Conservation (phyloP, 2,113 vertebrate genomes). For the Hypocryptadius cinnamomeus region DNA sequence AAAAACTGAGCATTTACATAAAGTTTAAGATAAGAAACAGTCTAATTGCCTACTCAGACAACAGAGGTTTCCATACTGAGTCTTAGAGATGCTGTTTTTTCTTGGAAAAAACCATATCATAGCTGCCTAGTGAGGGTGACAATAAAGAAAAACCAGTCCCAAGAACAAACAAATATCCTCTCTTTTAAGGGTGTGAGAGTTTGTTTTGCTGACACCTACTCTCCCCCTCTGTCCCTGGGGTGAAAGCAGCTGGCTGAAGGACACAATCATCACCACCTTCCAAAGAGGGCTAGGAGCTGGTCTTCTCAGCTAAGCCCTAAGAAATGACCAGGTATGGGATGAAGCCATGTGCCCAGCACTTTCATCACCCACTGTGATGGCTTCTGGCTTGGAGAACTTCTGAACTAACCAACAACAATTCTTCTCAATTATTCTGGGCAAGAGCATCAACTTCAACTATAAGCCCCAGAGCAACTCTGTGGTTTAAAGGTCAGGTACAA, state of each 20-base stretch:
- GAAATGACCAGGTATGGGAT: not conserved
- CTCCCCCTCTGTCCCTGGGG: not conserved
- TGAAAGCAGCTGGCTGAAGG: not conserved
- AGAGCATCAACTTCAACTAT: not conserved
- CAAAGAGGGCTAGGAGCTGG: not conserved
- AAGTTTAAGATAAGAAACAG: not conserved
- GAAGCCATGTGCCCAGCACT: not conserved
- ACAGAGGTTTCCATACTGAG: not conserved
- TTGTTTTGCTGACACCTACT: not conserved
- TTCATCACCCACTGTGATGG: accelerated
- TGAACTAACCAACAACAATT: not conserved
- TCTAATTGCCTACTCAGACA: not conserved
- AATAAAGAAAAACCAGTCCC: not conserved
- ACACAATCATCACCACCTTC: not conserved
- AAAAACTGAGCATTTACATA: not conserved
- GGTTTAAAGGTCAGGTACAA: not conserved
- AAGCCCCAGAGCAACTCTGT: not conserved
- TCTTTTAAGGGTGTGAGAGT: not conserved
- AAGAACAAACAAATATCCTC: not conserved
- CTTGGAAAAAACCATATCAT: not conserved
- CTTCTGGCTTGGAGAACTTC: not conserved
- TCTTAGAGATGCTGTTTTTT: not conserved
- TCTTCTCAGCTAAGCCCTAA: not conserved
- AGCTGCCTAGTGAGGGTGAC: not conserved
- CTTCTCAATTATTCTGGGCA: not conserved